phyloP scores from a whole-genome alignment of 2,888 invertebrate genomes.

The Yponomeuta cagnagella region DNA sequence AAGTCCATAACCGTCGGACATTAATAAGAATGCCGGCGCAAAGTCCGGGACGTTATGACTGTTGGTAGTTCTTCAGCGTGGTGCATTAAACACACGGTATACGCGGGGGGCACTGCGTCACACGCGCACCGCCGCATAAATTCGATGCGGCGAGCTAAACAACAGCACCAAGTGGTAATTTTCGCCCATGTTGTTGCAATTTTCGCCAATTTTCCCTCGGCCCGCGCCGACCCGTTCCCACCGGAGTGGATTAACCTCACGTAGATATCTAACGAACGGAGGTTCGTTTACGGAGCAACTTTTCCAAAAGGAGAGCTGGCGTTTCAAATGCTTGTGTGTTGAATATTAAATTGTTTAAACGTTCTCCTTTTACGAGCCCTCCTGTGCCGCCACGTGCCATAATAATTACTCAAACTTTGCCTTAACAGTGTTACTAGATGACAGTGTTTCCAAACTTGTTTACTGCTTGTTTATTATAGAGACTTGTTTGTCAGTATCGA shows the following conservation, averaged over 20 bases:
- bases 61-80: background rate
- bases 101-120: conserved; percentile 29
- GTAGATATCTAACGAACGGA: conserved; percentile 74
- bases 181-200: conserved; percentile 70
- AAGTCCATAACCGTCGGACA: background rate
- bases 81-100: background rate
- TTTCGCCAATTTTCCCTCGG: conserved; percentile 67
- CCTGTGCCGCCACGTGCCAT: conserved; percentile 50
- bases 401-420: conserved; percentile 64
- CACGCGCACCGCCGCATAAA: conserved; percentile 52
- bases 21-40: background rate
- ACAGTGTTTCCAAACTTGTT: conserved; percentile 12
- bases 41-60: background rate
- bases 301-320: conserved; percentile 67
- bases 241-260: conserved; percentile 70
- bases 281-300: conserved; percentile 69
- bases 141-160: conserved; percentile 52
- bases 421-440: conserved; percentile 40
- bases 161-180: conserved; percentile 67
- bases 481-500: background rate
- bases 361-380: conserved; percentile 62
- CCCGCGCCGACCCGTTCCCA: conserved; percentile 45
- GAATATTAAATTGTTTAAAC: conserved; percentile 75
- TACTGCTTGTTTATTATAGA: conserved; percentile 12
- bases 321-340: conserved; percentile 70